Evolutionary conservation across 2,113 vertebrate species (phyloP), one percentile per base, ranked within the genome.

Genomic region (Perca fluviatilis): DNA sequence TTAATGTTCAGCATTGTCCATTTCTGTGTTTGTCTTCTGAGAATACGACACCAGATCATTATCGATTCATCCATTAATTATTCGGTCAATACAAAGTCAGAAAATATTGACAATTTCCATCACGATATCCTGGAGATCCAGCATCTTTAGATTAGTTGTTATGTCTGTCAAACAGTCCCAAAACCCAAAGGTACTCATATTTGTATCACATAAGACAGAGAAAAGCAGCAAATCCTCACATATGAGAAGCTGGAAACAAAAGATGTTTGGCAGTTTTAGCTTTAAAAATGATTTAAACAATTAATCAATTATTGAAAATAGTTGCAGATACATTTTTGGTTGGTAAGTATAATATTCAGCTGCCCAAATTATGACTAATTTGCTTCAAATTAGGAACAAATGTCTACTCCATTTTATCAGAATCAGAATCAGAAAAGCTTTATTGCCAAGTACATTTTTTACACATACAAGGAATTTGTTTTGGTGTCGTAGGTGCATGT

Each of bases 351-450:
- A 54, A 66, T 58, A 67, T 71, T 36, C 47, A 46, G 5, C 9
- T 63, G 27, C 36, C 27, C 15, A 36, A 69, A n/a, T 68, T 12
- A 49, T 53, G 7, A 57, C 33, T 12, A 33, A 15, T 85, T 80
- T 66, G 49, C 23, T 49, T 61, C 10, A 57, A 65, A 67, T 60
- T 79, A 27, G 3, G 1, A n/a, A 30, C 3, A 63, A 64, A 33
- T 69, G 50, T 77, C n/a, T 19, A 21, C 16, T 47, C 16, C 1
- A 23, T 19, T 80, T 21, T 21, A 33, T 43, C 5, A 73, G n/a
- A n/a, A n/a, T n/a, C n/a, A n/a, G n/a, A n/a, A n/a, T n/a, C n/a
- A n/a, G n/a, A n/a, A n/a, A n/a, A n/a, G n/a, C n/a, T n/a, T n/a
- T n/a, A n/a, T n/a, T n/a, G n/a, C n/a, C n/a, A n/a, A n/a, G n/a